phyloP scores from a whole-genome alignment of 2,888 invertebrate species.

The Actias luna region DNA sequence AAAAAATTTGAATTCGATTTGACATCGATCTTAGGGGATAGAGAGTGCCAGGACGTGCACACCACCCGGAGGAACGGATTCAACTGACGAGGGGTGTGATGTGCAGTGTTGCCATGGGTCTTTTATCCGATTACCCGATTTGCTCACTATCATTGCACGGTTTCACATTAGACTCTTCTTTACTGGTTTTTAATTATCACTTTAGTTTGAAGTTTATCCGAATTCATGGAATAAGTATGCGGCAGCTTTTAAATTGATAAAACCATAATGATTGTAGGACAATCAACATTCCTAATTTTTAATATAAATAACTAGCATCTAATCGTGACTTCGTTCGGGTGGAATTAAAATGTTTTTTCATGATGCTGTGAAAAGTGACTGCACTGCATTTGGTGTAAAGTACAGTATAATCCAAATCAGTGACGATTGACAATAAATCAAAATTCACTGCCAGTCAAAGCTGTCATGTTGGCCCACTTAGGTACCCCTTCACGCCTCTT shows the following conservation, averaged over 20 bases:
- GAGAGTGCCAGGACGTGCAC: constrained; percentile 45
- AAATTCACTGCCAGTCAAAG: too few relatives aligned
- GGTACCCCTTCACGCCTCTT: too few relatives aligned
- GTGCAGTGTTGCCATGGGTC: not conserved
- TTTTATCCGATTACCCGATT: not conserved
- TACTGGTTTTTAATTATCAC: not conserved
- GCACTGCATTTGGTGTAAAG: too few relatives aligned
- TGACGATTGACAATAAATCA: too few relatives aligned
- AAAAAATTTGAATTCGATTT: constrained; percentile 40
- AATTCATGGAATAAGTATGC: not conserved
- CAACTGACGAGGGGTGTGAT: constrained; percentile 51
- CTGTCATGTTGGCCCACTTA: too few relatives aligned
- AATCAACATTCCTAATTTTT: too few relatives aligned
- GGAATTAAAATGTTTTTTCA: too few relatives aligned
- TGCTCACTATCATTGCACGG: not conserved
- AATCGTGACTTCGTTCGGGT: too few relatives aligned
- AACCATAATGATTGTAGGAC: too few relatives aligned
- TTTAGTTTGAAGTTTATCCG: not conserved
- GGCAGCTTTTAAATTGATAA: not conserved
- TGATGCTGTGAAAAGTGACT: too few relatives aligned
- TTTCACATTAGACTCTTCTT: not conserved
- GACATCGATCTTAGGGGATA: constrained; percentile 41
- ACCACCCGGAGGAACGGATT: constrained; percentile 31
- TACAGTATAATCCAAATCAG: too few relatives aligned
- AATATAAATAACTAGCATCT: too few relatives aligned